Conservation (phyloP, 2,888 invertebrate genomes). For the Melanostoma scalare region DNA sequence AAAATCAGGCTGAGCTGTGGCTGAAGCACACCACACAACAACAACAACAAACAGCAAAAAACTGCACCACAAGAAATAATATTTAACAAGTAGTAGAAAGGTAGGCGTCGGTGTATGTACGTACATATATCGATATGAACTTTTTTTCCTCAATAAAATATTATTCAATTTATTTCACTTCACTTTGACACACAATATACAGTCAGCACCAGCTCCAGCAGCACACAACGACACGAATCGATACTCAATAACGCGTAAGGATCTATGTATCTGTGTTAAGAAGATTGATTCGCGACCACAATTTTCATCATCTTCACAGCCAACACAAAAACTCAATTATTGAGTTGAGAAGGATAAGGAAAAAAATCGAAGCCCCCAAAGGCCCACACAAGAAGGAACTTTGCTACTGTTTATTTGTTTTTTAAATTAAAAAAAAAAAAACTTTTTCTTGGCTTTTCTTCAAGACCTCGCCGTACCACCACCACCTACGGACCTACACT, state of each 20-base stretch:
- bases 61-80: conserved; percentile 34
- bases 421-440: neutral
- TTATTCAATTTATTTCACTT: conserved; percentile 64
- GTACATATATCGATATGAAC: conserved; percentile 57
- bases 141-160: conserved; percentile 12
- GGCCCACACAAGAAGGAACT: conserved; percentile 4
- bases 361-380: conserved; percentile 6
- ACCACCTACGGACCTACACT: no score
- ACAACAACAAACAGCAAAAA: conserved; percentile 13
- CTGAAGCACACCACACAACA: no score
- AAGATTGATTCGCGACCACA: conserved; percentile 64
- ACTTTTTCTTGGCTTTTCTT: no score
- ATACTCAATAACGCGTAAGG: conserved; percentile 8
- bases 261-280: conserved; percentile 61
- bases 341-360: neutral
- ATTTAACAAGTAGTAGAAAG: conserved; percentile 3
- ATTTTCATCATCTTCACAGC: conserved; percentile 54
- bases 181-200: conserved; percentile 33
- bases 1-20: conserved; percentile 6
- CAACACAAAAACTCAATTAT: conserved; percentile 39
- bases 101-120: conserved; percentile 29
- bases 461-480: no score
- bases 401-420: conserved; percentile 38
- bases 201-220: conserved; percentile 5
- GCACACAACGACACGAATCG: conserved; percentile 31